A percentile compares a stretch with the other conserved stretches of the same genome.
phyloP scores from a whole-genome alignment of 2,888 invertebrate species.

The Pardosa pseudoannulata region DNA sequence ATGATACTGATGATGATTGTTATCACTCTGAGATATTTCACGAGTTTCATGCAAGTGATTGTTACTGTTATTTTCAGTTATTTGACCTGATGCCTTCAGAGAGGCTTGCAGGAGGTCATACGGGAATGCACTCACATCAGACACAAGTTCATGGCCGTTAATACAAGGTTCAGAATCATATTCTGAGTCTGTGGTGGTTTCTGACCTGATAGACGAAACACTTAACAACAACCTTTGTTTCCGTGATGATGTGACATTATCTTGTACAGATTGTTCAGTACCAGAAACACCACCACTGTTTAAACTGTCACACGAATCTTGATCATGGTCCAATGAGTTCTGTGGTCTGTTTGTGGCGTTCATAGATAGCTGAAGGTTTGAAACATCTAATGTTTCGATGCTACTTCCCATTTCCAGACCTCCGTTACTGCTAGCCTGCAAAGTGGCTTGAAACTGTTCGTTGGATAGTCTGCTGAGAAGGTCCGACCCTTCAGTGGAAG shows the following conservation, averaged over 20 bases:
- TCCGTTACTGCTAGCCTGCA: conserved; percentile 27
- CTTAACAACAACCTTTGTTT: conserved; percentile 76
- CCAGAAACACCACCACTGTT: conserved; percentile 39
- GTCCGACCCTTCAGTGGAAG: conserved; percentile 32
- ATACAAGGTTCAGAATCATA: conserved; percentile 73
- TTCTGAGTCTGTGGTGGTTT: conserved; percentile 76
- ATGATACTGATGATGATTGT: conserved; percentile 35
- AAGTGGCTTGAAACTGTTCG: conserved; percentile 35
- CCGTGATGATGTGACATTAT: conserved; percentile 75
- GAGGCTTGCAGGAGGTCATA: conserved; percentile 61
- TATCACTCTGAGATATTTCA: conserved; percentile 33
- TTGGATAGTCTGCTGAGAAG: conserved; percentile 34
- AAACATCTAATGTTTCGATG: conserved; percentile 35
- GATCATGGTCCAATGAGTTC: conserved; percentile 55
- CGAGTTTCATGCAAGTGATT: conserved; percentile 31
- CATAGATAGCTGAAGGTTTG: conserved; percentile 10
- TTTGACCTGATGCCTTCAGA: conserved; percentile 36
- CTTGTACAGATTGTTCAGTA: conserved; percentile 43
- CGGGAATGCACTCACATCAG: conserved; percentile 43
- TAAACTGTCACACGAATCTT: conserved; percentile 69
- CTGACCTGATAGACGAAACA: conserved; percentile 74
- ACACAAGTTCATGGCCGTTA: conserved; percentile 35
- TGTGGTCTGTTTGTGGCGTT: conserved; percentile 20
- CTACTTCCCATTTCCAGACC: conserved; percentile 23
- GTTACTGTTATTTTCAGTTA: conserved; percentile 33